Conservation (phyloP, 2,113 vertebrate genomes). For the Heptranchias perlo region DNA sequence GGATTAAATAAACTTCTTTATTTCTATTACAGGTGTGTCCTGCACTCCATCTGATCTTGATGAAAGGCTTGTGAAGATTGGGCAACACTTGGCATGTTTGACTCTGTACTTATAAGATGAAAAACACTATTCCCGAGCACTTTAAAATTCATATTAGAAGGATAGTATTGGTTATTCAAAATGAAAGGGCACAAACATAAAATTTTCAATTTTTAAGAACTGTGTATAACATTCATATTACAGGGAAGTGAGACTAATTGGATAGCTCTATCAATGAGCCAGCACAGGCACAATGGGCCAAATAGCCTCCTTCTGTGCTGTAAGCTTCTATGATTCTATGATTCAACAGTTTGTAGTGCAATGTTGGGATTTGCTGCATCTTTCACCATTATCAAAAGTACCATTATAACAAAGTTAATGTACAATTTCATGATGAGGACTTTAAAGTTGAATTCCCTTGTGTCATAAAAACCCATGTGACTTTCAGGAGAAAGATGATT, state of each 20-base stretch:
- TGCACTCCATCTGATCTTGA: too few relatives aligned
- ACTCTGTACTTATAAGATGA: not conserved
- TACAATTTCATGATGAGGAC: not conserved
- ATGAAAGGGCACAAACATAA: not conserved
- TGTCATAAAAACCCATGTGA: too few relatives aligned
- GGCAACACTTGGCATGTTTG: too few relatives aligned
- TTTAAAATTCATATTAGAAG: not conserved
- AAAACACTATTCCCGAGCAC: not conserved
- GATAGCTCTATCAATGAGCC: too few relatives aligned
- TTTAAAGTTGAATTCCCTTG: not conserved
- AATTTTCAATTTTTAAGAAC: not conserved
- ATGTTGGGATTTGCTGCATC: not conserved
- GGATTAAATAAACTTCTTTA: too few relatives aligned
- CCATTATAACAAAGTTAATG: not conserved
- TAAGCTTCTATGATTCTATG: too few relatives aligned
- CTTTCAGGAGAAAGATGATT: not conserved
- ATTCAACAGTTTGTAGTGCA: too few relatives aligned
- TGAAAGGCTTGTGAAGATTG: too few relatives aligned
- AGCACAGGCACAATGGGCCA: too few relatives aligned
- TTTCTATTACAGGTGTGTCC: too few relatives aligned
- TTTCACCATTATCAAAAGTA: not conserved
- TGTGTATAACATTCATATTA: not conserved
- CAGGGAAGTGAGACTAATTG: too few relatives aligned
- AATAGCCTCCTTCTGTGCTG: too few relatives aligned
- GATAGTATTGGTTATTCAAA: slow-evolving; percentile 11